Evolutionary conservation across 2,888 invertebrate genomes (phyloP).

Genomic region (Drosophila histrio): DNA sequence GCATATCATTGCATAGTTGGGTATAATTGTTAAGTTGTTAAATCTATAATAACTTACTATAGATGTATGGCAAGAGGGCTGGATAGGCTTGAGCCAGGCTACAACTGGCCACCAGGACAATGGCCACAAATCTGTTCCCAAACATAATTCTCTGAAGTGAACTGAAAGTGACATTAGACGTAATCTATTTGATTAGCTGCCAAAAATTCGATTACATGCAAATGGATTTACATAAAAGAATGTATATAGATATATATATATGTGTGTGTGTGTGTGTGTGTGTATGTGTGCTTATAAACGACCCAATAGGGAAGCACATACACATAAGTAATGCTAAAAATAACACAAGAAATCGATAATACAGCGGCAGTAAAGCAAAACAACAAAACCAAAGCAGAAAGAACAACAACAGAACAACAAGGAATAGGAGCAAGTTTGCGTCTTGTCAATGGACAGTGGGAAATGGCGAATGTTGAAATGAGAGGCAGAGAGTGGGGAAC

Average conservation of each 20-base stretch:
- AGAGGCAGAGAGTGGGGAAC: neutral
- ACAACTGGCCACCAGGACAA: constrained; percentile 70
- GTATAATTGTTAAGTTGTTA: neutral
- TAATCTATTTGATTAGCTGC: constrained; percentile 64
- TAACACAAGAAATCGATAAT: constrained; percentile 77
- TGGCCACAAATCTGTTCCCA: constrained; percentile 67
- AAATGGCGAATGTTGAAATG: neutral
- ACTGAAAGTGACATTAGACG: constrained; percentile 60
- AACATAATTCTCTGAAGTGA: constrained; percentile 63
- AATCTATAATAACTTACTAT: constrained; percentile 51
- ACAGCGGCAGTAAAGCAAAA: constrained; percentile 56
- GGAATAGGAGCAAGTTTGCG: constrained; percentile 12
- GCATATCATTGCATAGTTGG: neutral
- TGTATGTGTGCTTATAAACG: neutral
- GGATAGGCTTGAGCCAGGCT: constrained; percentile 78
- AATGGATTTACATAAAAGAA: constrained; percentile 26
- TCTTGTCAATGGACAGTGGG: constrained; percentile 19
- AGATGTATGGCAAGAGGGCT: constrained; percentile 74
- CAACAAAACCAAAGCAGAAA: constrained; percentile 54
- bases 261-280: constrained; percentile 11
- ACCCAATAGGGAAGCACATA: constrained; percentile 22
- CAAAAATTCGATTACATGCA: constrained; percentile 56
- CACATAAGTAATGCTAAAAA: constrained; percentile 74
- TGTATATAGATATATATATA: neutral
- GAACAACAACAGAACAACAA: constrained; percentile 44